These are phyloP conservation scores for Eueremaeus valkanovi DNA, from an alignment of 2,888 invertebrate genomes.

Conservation along the genomic window DNA sequence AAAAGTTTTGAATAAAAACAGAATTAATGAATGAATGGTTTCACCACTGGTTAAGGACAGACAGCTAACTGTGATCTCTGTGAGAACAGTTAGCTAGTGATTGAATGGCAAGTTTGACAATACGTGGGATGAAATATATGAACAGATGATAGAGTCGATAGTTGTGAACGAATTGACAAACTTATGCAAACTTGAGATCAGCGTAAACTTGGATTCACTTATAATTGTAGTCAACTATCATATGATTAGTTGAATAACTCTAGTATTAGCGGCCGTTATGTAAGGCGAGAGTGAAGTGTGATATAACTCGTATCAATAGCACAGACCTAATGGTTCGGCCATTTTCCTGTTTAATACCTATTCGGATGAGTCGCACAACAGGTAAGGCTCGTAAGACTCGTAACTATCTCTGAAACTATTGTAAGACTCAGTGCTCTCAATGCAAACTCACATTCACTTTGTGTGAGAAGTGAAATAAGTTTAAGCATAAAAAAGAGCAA, in stretches of 20 bases:
- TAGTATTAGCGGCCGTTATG: neutral
- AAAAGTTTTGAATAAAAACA: neutral
- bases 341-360: conserved; percentile 19
- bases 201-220: neutral
- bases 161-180: neutral
- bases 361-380: conserved; percentile 30
- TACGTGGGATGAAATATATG: neutral
- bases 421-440: conserved; percentile 23
- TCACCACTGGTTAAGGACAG: neutral
- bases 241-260: conserved; percentile 28
- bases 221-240: neutral
- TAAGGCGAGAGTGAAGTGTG: conserved; percentile 20
- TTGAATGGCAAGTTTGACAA: neutral
- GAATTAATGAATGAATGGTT: neutral
- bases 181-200: neutral
- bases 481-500: neutral
- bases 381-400: conserved; percentile 19
- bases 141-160: neutral
- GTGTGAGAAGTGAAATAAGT: neutral
- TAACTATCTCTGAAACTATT: conserved; percentile 3
- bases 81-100: conserved; percentile 9
- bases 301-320: conserved; percentile 1
- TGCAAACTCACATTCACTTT: neutral
- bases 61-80: conserved; percentile 11
- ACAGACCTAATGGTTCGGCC: conserved; percentile 30